Conservation (phyloP, 2,888 invertebrate species). For the Taenaris catops region DNA sequence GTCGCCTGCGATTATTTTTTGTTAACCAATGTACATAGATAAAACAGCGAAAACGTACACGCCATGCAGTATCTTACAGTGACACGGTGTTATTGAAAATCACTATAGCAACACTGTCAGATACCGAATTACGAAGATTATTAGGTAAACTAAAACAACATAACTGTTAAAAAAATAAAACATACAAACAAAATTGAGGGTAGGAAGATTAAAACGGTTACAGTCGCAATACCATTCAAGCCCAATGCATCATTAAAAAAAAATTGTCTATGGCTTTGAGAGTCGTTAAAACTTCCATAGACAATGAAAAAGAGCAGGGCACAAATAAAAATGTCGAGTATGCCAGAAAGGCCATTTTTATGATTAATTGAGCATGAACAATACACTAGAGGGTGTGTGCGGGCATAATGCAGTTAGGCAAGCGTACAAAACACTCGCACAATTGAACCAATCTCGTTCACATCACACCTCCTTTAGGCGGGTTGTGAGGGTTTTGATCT, state of each 20-base stretch:
- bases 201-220: conserved; percentile 34
- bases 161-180: conserved; percentile 38
- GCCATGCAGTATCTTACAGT: conserved; percentile 54
- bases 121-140: conserved; percentile 33
- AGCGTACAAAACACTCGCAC: conserved; percentile 62
- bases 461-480: conserved; percentile 98
- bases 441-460: conserved; percentile 49
- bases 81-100: conserved; percentile 18
- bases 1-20: conserved; percentile 87
- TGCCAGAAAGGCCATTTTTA: conserved; percentile 8
- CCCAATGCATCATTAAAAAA: conserved; percentile 41
- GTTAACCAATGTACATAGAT: conserved; percentile 64
- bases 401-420: conserved; percentile 68
- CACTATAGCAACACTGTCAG: conserved; percentile 35
- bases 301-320: background rate
- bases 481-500: conserved; percentile 99
- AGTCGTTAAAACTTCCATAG: conserved; percentile 4
- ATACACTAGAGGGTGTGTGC: conserved; percentile 45
- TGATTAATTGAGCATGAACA: conserved; percentile 32
- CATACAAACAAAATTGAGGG: conserved; percentile 47
- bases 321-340: conserved; percentile 1
- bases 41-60: conserved; percentile 54
- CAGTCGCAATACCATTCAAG: conserved; percentile 46
- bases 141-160: conserved; percentile 20
- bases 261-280: background rate